Conservation (phyloP, 2,888 invertebrate species). For the Trichopria drosophilae region DNA sequence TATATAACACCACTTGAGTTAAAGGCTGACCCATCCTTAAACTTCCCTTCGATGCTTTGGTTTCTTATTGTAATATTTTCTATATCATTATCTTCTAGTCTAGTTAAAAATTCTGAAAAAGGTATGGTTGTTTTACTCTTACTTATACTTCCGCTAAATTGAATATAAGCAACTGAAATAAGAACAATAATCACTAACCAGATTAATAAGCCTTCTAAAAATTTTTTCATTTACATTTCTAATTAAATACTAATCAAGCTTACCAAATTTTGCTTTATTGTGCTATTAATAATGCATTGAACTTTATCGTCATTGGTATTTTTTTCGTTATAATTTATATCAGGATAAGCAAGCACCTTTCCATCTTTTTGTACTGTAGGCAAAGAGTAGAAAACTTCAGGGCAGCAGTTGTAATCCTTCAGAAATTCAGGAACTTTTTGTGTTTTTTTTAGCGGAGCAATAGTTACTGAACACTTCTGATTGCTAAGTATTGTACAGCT, state of each 20-base stretch:
- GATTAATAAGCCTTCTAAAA: slow-evolving; percentile 19
- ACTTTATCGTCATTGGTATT: slow-evolving; percentile 20
- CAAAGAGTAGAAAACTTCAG: slow-evolving; percentile 19
- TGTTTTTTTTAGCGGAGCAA: slow-evolving; percentile 19
- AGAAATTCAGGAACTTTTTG: slow-evolving; percentile 20
- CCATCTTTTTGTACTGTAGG: slow-evolving; percentile 19
- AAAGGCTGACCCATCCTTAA: slow-evolving; percentile 10
- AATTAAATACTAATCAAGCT: slow-evolving; percentile 18
- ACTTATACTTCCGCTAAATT: slow-evolving; percentile 15
- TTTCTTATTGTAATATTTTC: slow-evolving; percentile 16
- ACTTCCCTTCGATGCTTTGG: slow-evolving; percentile 14
- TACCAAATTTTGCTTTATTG: slow-evolving; percentile 18
- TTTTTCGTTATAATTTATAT: slow-evolving; percentile 19
- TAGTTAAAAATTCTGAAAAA: slow-evolving; percentile 21
- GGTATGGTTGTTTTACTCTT: slow-evolving; percentile 15
- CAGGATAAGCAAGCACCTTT: slow-evolving; percentile 20
- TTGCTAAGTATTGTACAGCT: slow-evolving; percentile 18
- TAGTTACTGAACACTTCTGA: slow-evolving; percentile 17
- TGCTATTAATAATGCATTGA: slow-evolving; percentile 21
- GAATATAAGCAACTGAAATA: slow-evolving; percentile 16
- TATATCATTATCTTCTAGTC: slow-evolving; percentile 16
- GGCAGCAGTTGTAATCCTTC: slow-evolving; percentile 19
- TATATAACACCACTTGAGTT: slow-evolving; percentile 9
- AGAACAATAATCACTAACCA: slow-evolving; percentile 18
- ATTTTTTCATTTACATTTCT: slow-evolving; percentile 18